Evolutionary conservation across 2,888 invertebrate species (phyloP).

Genomic region (Sussaba pulchella): DNA sequence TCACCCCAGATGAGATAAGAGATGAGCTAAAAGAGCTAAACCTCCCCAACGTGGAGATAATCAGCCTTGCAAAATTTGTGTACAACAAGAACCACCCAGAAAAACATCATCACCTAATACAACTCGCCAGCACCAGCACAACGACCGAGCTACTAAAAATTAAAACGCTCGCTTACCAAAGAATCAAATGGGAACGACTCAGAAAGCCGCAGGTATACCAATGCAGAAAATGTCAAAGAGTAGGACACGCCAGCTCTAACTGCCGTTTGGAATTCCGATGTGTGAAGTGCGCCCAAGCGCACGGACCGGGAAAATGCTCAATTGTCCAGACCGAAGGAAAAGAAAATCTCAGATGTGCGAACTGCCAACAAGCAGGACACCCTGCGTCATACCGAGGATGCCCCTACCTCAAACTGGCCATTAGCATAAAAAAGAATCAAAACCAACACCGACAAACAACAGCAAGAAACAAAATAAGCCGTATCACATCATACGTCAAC

Average conservation of each 20-base stretch:
- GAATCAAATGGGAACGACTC: slow-evolving; percentile 36
- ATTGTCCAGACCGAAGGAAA: background rate
- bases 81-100: background rate
- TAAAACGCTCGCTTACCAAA: slow-evolving; percentile 9
- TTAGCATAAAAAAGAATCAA: background rate
- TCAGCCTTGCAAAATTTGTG: slow-evolving; percentile 10
- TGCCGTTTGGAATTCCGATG: slow-evolving; percentile 40
- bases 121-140: slow-evolving; percentile 18
- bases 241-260: slow-evolving; percentile 35
- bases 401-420: slow-evolving; percentile 35
- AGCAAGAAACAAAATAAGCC: background rate
- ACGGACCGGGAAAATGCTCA: slow-evolving; percentile 23
- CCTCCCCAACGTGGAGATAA: slow-evolving; percentile 8
- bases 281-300: slow-evolving; percentile 30
- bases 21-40: background rate
- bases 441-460: background rate
- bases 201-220: slow-evolving; percentile 16
- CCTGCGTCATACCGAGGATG: slow-evolving; percentile 52
- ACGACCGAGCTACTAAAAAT: slow-evolving; percentile 12
- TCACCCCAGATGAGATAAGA: slow-evolving; percentile 6
- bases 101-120: slow-evolving; percentile 16
- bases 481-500: background rate
- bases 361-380: slow-evolving; percentile 35
- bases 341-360: slow-evolving; percentile 25
- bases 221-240: slow-evolving; percentile 46